Evolutionary conservation across 2,797 vertebrate species (phyloP), one percentile per base, ranked within the genome.

Genomic region (Arctocebus calabarensis): DNA sequence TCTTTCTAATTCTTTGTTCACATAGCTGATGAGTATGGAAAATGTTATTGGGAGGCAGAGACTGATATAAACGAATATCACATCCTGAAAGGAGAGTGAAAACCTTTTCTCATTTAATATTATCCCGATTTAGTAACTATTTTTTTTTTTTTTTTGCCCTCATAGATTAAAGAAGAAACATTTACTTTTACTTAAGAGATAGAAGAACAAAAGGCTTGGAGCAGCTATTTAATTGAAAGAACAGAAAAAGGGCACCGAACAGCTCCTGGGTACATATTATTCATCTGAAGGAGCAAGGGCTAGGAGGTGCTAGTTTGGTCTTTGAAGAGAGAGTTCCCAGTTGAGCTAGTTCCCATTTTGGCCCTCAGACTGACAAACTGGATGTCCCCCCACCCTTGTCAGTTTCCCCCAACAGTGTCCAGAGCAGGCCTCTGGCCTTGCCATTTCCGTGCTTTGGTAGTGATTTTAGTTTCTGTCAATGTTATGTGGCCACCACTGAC

Each of bases 1-100:
- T 85, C 94, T 97, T 71, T 86, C 86, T 93, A 77, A 96, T 95
- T 92, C 64, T 97, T 97, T 89, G 92, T 97, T 97, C 43, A 86
- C 97, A 79, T 37, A 17, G 91, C 86, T 71, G 8, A 75, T 90
- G 64, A 84, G 78, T 88, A 17, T 37, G 45, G 85, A 13, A 92
- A 88, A 74, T 34, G 0, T 40, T 94, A 90, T 37, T 59, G 1
- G 84, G 27, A 82, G 66, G 40, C 0, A 4, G 71, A 92, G 82
- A 79, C 45, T 83, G 92, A 82, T 48, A 82, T 87, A 97, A 97
- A 93, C 81, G 62, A 96, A 74, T 27, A 77, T 25, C 61, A 71
- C 78, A 84, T 96, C 57, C 0, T 62, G 91, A 86, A 62, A 34
- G 14, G 32, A 86, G 27, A 71, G 43, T 7, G 48, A 94, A 97